Percentiles rank a stretch among this genome's conserved stretches.
Evolutionary conservation across 1,140 invertebrate species (phyloP).

Genomic region (Homalodisca vitripennis): DNA sequence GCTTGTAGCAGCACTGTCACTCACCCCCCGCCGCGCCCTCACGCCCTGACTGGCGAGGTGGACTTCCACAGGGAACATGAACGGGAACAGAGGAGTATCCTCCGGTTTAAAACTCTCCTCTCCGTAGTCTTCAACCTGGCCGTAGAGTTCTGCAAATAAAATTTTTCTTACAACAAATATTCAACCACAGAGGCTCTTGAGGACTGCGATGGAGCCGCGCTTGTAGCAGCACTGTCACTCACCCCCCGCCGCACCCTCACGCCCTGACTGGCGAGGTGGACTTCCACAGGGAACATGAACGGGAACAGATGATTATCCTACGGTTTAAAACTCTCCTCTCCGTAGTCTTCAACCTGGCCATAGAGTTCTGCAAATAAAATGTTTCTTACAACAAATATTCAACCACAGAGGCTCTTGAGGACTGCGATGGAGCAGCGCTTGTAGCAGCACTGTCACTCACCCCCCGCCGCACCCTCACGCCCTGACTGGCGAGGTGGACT

Average conservation of each 20-base stretch:
- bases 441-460: too few species aligned
- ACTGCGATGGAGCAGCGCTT: too few species aligned
- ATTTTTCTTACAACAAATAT: too few species aligned
- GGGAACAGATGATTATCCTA: background rate
- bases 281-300: background rate
- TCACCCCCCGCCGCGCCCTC: background rate
- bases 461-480: too few species aligned
- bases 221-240: constrained; percentile 10
- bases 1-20: constrained; percentile 6
- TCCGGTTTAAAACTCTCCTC: background rate
- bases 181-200: too few species aligned
- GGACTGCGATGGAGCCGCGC: background rate
- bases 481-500: too few species aligned
- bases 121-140: background rate
- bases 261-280: background rate
- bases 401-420: too few species aligned
- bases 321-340: background rate
- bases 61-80: background rate
- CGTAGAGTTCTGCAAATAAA: too few species aligned
- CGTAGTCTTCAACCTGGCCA: background rate
- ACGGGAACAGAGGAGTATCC: background rate
- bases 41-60: background rate
- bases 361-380: too few species aligned
- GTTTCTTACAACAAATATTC: too few species aligned
- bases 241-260: background rate